A percentile compares a stretch with the other conserved stretches of the same genome.
Conservation (phyloP, 2,888 invertebrate genomes). For the Octodonta nipae region DNA sequence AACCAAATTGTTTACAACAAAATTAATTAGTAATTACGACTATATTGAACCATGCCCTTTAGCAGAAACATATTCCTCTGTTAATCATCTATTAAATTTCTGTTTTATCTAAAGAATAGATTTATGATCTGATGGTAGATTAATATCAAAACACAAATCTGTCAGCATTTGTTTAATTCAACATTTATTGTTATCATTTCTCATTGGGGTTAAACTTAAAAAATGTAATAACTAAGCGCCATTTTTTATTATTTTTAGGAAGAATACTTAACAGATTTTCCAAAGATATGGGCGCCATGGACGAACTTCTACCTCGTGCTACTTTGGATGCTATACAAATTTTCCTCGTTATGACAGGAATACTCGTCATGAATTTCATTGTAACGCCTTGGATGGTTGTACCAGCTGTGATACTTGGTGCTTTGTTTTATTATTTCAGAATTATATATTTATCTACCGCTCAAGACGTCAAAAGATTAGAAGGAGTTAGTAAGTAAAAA, state of each 20-base stretch:
- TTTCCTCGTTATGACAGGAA: constrained; percentile 56
- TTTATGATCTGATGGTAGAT: no score
- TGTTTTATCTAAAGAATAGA: no score
- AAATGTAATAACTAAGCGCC: no score
- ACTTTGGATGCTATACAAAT: constrained; percentile 52
- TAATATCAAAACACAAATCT: no score
- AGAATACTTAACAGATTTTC: constrained; percentile 73
- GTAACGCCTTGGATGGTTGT: constrained; percentile 56
- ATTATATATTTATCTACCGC: constrained; percentile 56
- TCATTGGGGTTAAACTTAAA: no score
- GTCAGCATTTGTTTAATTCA: no score
- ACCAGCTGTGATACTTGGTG: constrained; percentile 47
- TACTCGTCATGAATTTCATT: constrained; percentile 56
- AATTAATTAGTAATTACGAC: no score
- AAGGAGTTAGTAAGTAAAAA: constrained; percentile 36
- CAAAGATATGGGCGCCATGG: constrained; percentile 69
- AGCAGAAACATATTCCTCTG: no score
- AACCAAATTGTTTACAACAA: no score
- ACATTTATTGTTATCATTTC: no score
- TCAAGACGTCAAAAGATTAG: constrained; percentile 55
- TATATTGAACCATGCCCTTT: no score
- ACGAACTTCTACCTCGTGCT: constrained; percentile 55
- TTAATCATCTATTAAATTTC: no score
- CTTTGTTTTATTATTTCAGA: constrained; percentile 51
- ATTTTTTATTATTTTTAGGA: constrained; percentile 33